These are phyloP conservation scores for Sminthurinus signatus DNA, from an alignment of 1,140 invertebrate species.

Conservation along the genomic window DNA sequence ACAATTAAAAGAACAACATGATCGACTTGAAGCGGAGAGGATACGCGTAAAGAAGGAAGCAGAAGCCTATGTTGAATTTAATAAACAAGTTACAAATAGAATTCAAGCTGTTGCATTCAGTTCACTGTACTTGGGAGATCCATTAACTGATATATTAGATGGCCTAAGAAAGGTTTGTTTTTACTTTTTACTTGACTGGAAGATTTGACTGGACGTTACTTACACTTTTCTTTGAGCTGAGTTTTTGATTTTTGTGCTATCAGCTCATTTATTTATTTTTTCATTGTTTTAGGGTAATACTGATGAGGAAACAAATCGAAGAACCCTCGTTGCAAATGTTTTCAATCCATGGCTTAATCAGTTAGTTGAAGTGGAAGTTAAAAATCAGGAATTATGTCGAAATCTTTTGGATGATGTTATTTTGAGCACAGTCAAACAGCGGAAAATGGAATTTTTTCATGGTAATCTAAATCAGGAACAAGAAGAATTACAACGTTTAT, in stretches of 20 bases:
- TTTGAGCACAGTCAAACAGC: too few relatives aligned
- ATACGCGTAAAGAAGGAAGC: not conserved
- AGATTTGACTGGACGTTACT: too few relatives aligned
- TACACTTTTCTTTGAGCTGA: too few relatives aligned
- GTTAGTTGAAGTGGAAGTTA: not conserved
- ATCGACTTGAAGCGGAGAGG: not conserved
- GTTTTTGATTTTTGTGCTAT: too few relatives aligned
- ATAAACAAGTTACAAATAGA: not conserved
- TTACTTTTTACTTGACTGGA: too few relatives aligned
- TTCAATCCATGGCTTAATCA: constrained; percentile 3
- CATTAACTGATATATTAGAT: not conserved
- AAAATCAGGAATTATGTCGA: not conserved
- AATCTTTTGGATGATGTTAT: not conserved
- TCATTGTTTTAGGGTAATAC: too few relatives aligned
- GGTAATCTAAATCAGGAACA: too few relatives aligned
- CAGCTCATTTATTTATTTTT: too few relatives aligned
- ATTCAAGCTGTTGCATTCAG: constrained; percentile 1
- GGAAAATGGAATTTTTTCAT: too few relatives aligned
- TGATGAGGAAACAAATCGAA: not conserved
- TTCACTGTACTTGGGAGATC: not conserved
- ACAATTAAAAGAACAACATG: not conserved
- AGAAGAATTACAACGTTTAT: too few relatives aligned
- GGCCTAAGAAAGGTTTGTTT: too few relatives aligned
- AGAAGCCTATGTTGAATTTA: not conserved
- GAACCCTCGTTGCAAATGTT: not conserved